Conservation (phyloP, 1,140 invertebrate genomes). For the Bradysia coprophila region DNA sequence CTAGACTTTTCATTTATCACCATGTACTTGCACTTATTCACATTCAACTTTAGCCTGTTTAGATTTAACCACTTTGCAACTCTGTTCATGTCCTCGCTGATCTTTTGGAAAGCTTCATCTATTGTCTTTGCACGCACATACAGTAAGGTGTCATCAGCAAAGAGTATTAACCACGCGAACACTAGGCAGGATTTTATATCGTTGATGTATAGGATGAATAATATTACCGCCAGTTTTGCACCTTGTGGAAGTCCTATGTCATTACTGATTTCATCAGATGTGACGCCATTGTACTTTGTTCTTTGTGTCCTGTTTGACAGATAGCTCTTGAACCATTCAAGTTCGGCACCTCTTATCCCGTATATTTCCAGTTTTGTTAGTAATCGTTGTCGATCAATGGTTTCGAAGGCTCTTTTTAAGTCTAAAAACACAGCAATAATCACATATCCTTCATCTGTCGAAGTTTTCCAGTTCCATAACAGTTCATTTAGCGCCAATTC, state of each 20-base stretch:
- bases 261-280: neutral
- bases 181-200: neutral
- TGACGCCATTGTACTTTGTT: neutral
- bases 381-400: slow-evolving; percentile 10
- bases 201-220: slow-evolving; percentile 1
- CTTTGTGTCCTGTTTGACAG: slow-evolving; percentile 5
- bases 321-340: slow-evolving; percentile 8
- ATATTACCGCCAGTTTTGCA: slow-evolving; percentile 3
- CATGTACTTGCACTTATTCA: slow-evolving; percentile 8
- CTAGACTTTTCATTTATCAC: slow-evolving; percentile 2
- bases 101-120: neutral
- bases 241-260: slow-evolving; percentile 6
- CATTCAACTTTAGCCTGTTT: neutral
- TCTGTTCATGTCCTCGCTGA: neutral
- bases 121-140: neutral
- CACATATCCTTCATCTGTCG: slow-evolving; percentile 6
- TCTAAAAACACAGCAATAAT: slow-evolving; percentile 11
- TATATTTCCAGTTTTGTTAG: slow-evolving; percentile 9
- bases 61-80: neutral
- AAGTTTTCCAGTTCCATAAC: slow-evolving; percentile 6
- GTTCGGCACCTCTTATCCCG: slow-evolving; percentile 10
- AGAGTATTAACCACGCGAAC: neutral
- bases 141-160: neutral
- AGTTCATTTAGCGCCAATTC: slow-evolving; percentile 8
- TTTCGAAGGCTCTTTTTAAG: slow-evolving; percentile 16